These are phyloP conservation scores for Lycorma delicatula DNA, from an alignment of 1,140 invertebrate genomes.

Conservation along the genomic window DNA sequence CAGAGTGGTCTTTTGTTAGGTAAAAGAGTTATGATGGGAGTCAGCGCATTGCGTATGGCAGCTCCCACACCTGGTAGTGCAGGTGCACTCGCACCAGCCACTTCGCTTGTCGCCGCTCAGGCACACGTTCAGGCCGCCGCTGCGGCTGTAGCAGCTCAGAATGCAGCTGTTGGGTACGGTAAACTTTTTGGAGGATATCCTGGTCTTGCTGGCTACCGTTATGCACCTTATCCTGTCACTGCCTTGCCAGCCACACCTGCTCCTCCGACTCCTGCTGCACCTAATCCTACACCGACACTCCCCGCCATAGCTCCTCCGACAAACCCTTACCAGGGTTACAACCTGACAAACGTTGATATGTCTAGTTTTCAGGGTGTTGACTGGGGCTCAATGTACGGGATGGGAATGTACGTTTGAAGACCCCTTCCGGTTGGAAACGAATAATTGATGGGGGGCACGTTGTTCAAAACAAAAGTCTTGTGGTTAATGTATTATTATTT, in stretches of 20 bases:
- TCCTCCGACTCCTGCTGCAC: slow-evolving; percentile 40
- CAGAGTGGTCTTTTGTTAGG: slow-evolving; percentile 61
- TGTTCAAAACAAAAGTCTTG: slow-evolving; percentile 13
- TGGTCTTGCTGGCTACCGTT: slow-evolving; percentile 57
- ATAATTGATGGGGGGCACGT: too few relatives aligned
- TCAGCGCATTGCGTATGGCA: slow-evolving; percentile 53
- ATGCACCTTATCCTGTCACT: slow-evolving; percentile 58
- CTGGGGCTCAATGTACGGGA: slow-evolving; percentile 82
- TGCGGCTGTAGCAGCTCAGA: slow-evolving; percentile 40
- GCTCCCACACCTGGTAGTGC: slow-evolving; percentile 43
- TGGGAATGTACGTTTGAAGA: slow-evolving; percentile 78
- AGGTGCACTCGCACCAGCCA: slow-evolving; percentile 42
- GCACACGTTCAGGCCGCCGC: slow-evolving; percentile 40
- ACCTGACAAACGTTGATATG: slow-evolving; percentile 78
- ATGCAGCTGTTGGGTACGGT: slow-evolving; percentile 54
- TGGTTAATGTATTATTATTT: not conserved
- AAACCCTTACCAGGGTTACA: slow-evolving; percentile 70
- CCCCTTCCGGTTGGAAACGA: slow-evolving; percentile 1
- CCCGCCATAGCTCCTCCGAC: slow-evolving; percentile 46
- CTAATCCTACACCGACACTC: slow-evolving; percentile 46
- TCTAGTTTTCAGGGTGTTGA: slow-evolving; percentile 82
- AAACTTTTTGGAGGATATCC: slow-evolving; percentile 59
- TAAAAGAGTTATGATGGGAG: slow-evolving; percentile 61
- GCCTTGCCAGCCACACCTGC: slow-evolving; percentile 45
- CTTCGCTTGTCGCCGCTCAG: slow-evolving; percentile 46